Evolutionary conservation across 2,113 vertebrate species (phyloP).

Genomic region (Syngnathus typhle): DNA sequence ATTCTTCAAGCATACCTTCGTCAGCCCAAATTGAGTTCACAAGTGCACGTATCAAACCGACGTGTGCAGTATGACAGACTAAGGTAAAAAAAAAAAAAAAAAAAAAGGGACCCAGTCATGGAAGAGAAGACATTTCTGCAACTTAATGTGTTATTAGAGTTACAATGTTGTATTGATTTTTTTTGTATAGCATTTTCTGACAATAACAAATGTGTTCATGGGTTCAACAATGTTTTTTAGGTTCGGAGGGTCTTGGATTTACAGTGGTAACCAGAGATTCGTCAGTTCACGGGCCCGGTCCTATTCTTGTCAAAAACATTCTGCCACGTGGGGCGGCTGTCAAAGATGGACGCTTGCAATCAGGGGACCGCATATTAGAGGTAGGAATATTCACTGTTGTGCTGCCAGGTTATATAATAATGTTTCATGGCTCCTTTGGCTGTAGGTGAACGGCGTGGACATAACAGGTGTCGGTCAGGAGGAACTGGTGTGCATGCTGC

Average conservation of each 20-base stretch:
- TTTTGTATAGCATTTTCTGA: background rate
- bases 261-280: slow-evolving; percentile 97
- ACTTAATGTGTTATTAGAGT: background rate
- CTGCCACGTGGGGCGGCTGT: slow-evolving; percentile 90
- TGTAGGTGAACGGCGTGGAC: slow-evolving; percentile 89
- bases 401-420: background rate
- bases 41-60: background rate
- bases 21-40: background rate
- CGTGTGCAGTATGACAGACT: background rate
- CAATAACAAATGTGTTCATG: background rate
- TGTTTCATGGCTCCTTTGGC: slow-evolving; percentile 12
- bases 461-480: slow-evolving; percentile 86
- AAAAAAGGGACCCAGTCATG: background rate
- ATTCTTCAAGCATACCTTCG: background rate
- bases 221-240: slow-evolving; percentile 51
- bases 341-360: slow-evolving; percentile 91
- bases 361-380: slow-evolving; percentile 94
- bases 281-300: slow-evolving; percentile 85
- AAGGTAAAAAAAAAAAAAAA: background rate
- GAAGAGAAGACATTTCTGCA: slow-evolving; percentile 32
- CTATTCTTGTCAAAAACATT: slow-evolving; percentile 97
- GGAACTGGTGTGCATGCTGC: slow-evolving; percentile 88
- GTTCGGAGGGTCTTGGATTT: slow-evolving; percentile 92
- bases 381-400: slow-evolving; percentile 54
- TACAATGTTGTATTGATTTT: background rate